These are phyloP conservation scores for Pygmarrhopalites habei DNA, from an alignment of 1,140 invertebrate genomes.

Conservation along the genomic window DNA sequence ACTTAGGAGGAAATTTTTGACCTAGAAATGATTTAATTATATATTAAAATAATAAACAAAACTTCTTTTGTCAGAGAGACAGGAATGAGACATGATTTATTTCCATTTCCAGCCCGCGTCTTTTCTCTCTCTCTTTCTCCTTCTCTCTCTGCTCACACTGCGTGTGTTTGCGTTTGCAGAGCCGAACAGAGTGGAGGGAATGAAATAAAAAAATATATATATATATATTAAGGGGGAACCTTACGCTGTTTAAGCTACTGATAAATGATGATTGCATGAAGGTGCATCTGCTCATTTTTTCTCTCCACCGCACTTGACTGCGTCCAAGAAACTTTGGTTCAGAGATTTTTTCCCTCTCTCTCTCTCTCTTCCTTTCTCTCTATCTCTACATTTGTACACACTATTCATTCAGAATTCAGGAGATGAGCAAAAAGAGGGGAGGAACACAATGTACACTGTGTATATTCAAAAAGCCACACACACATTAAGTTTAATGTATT, in stretches of 20 bases:
- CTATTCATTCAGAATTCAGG: not conserved
- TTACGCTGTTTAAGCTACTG: slow-evolving; percentile 13
- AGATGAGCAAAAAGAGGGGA: not conserved
- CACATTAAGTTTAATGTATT: not conserved
- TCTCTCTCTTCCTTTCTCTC: not conserved
- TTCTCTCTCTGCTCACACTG: no score
- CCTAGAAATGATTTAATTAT: no score
- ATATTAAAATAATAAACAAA: no score
- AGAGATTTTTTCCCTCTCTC: not conserved
- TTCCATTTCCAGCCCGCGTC: no score
- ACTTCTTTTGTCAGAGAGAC: no score
- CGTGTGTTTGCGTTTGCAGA: no score
- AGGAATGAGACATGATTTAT: no score
- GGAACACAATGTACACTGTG: not conserved
- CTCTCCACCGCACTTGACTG: slow-evolving; percentile 31
- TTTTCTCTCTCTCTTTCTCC: no score
- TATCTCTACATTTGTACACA: not conserved
- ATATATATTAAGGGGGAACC: no score
- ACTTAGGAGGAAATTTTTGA: no score
- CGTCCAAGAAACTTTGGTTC: slow-evolving; percentile 6
- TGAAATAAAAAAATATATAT: not conserved
- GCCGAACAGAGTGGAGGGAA: no score
- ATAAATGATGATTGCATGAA: slow-evolving; percentile 26
- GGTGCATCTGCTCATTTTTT: slow-evolving; percentile 25
- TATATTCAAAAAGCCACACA: not conserved